These are phyloP conservation scores for Druceiella hillmani DNA, from an alignment of 2,888 invertebrate species.

Conservation along the genomic window DNA sequence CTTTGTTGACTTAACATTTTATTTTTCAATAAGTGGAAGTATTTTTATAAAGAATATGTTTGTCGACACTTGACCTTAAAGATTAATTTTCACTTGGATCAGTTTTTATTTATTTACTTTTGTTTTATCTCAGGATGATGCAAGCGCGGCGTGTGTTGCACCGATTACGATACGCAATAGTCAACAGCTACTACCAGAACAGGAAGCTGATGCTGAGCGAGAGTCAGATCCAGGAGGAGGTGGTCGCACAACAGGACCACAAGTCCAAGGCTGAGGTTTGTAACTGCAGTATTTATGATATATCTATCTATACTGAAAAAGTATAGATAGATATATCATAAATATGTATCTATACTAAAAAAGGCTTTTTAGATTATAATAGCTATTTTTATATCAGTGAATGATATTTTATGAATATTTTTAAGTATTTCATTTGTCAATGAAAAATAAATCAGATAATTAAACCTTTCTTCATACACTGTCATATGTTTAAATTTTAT, in stretches of 20 bases:
- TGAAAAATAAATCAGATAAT: no score
- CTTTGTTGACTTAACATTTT: no score
- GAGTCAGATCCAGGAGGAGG: constrained; percentile 35
- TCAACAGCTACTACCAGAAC: constrained; percentile 37
- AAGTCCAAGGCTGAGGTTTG: constrained; percentile 35
- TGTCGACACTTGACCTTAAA: background rate
- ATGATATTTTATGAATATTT: no score
- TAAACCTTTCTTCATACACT: no score
- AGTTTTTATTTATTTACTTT: constrained; percentile 1
- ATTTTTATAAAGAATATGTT: background rate
- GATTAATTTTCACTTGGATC: background rate
- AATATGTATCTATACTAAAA: no score
- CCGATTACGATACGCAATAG: constrained; percentile 37
- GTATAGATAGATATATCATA: background rate
- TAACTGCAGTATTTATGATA: background rate
- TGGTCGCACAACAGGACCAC: constrained; percentile 34
- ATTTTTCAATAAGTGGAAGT: no score
- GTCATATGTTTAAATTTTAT: no score
- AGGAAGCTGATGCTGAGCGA: constrained; percentile 34
- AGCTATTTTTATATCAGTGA: no score
- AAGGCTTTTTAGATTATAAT: no score
- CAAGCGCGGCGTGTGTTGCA: constrained; percentile 38
- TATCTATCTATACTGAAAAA: background rate
- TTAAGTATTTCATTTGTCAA: no score
- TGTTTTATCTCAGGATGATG: constrained; percentile 30